These are phyloP conservation scores for Limnodromus scolopaceus DNA, from an alignment of 2,797 vertebrate species.

Conservation along the genomic window DNA sequence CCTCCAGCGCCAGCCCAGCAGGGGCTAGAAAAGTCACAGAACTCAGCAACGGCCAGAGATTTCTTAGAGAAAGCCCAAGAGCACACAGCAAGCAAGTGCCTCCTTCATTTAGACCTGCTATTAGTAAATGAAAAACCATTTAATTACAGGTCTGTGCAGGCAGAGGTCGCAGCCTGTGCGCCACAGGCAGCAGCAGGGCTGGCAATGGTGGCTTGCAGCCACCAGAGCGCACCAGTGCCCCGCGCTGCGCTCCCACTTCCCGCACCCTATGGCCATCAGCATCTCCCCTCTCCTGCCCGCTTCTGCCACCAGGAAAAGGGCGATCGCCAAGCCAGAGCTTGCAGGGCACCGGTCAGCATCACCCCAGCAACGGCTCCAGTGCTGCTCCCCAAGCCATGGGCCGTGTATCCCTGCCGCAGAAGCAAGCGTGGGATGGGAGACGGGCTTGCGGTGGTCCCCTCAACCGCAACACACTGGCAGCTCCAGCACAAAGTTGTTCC, in stretches of 20 bases:
- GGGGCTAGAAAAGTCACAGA: background rate
- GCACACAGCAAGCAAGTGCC: no score
- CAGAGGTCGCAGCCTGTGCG: background rate
- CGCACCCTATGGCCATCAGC: background rate
- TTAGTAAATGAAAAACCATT: background rate
- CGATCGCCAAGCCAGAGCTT: fast-evolving
- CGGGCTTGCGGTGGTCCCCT: fast-evolving
- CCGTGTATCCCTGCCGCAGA: background rate
- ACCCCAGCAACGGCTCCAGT: fast-evolving
- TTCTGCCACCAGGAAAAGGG: background rate
- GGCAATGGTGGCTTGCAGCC: background rate
- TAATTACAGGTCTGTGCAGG: background rate
- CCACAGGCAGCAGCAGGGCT: background rate
- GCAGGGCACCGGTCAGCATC: background rate
- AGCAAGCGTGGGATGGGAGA: no score
- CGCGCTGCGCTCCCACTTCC: background rate
- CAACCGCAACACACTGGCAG: background rate
- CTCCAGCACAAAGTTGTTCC: background rate
- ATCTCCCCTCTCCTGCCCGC: background rate
- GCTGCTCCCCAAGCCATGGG: background rate
- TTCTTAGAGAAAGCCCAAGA: background rate
- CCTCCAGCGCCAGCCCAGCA: background rate
- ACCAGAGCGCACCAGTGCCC: slow-evolving; percentile 11
- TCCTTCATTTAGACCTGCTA: background rate
- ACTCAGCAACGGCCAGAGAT: fast-evolving